A percentile compares a stretch with the other conserved stretches of the same genome.
These are phyloP conservation scores for Dinoponera quadriceps DNA, from an alignment of 1,140 invertebrate species.

Conservation along the genomic window DNA sequence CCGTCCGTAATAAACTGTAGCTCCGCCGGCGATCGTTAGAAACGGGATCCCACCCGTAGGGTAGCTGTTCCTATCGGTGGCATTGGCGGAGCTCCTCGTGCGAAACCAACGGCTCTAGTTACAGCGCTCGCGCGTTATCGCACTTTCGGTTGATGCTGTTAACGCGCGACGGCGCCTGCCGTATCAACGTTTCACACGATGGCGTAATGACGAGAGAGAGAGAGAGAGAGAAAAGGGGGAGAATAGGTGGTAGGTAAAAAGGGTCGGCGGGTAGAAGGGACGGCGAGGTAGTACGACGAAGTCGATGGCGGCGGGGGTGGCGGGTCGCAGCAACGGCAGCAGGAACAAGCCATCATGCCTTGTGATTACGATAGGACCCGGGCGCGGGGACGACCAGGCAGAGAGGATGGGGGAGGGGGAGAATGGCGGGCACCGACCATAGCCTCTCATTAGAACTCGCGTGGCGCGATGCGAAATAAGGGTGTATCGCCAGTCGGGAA, in stretches of 20 bases:
- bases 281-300: constrained; percentile 53
- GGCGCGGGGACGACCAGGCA: constrained; percentile 23
- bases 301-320: constrained; percentile 60
- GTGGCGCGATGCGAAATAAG: constrained; percentile 84
- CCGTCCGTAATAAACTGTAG: constrained; percentile 5
- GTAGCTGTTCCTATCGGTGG: constrained; percentile 34
- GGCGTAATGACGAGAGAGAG: constrained; percentile 70
- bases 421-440: constrained; percentile 75
- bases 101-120: constrained; percentile 48
- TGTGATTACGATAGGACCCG: constrained; percentile 82
- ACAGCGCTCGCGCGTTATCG: constrained; percentile 38
- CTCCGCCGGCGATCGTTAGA: constrained; percentile 18
- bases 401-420: background rate
- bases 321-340: constrained; percentile 67
- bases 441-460: constrained; percentile 85
- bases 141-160: constrained; percentile 64
- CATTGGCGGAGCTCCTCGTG: constrained; percentile 17
- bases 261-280: constrained; percentile 21
- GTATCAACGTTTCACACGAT: constrained; percentile 75
- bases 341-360: constrained; percentile 82
- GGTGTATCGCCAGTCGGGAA: constrained; percentile 85
- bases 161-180: constrained; percentile 60
- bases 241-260: background rate
- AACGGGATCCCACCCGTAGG: constrained; percentile 12
- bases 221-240: too few species aligned